Evolutionary conservation across 2,113 vertebrate species (phyloP), one percentile per base, ranked within the genome.

Genomic region (Prietella phreatophila): DNA sequence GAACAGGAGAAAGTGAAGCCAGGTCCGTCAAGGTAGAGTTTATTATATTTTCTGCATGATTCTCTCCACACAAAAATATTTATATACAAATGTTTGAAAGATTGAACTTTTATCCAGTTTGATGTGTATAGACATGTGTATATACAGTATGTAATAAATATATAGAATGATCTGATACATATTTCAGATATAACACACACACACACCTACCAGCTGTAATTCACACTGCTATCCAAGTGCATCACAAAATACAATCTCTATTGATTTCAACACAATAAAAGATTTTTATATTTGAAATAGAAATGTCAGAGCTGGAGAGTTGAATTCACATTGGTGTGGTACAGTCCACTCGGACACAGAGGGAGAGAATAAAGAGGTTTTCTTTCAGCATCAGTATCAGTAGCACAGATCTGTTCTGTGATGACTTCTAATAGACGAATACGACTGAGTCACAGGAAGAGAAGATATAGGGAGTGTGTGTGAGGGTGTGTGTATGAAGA

Each of bases 371-470:
- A 50, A 17, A 50, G 42, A n/a, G 25, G 1, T 27, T 27, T 50
- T 42, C 71, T 42, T 22, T 20, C 20, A 22, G 36, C 36, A 75
- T 75, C 2, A 73, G 33, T 19, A 73, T 19, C 75, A 86, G 61
- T 27, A 69, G 50, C 55, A 69, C 71, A 9, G 5, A 50, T 50
- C 17, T 61, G 6, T 50, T 88, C 92, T 87, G 86, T 91, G 91
- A 92, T 90, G 8, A 94, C 90, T 92, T 93, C 91, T 91, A 92
- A 92, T 84, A 91, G 90, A 86, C 22, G 88, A 93, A 60, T 4
- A 86, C 90, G 36, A 83, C 39, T 53, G 65, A 30, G 55, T 88
- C 39, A 87, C 83, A 71, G 78, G 81, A 84, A 81, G 55, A 67
- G 27, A 50, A 36, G 27, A 67, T 30, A 84, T 65, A 85, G 89